phyloP scores from a whole-genome alignment of 1,140 invertebrate genomes.

The Heliconius eleuchia region DNA sequence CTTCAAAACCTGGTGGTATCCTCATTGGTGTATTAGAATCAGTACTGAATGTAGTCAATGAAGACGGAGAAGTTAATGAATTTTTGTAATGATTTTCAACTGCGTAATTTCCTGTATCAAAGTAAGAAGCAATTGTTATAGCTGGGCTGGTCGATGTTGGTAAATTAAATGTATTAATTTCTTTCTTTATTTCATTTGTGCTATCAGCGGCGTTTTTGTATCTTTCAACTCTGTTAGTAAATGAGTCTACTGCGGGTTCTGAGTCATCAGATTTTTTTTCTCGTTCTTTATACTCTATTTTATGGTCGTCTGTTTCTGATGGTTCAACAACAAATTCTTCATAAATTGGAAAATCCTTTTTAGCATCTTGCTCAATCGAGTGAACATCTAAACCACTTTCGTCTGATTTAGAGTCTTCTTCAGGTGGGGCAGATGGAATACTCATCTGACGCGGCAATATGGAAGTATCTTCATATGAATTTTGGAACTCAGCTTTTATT shows the following conservation, averaged over 20 bases:
- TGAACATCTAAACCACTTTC: conserved; percentile 67
- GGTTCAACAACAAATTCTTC: conserved; percentile 71
- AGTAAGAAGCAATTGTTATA: conserved; percentile 68
- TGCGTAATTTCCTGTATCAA: conserved; percentile 75
- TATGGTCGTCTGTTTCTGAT: conserved; percentile 67
- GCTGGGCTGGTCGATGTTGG: conserved; percentile 46
- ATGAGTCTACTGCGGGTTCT: conserved; percentile 52
- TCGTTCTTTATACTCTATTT: conserved; percentile 58
- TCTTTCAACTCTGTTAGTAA: conserved; percentile 68
- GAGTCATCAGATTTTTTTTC: conserved; percentile 53
- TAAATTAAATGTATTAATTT: conserved; percentile 36
- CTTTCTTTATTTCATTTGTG: conserved; percentile 37
- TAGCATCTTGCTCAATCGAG: conserved; percentile 73
- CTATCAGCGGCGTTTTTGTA: conserved; percentile 55
- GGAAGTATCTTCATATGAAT: conserved; percentile 50
- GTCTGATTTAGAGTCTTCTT: conserved; percentile 66
- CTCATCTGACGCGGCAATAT: conserved; percentile 50
- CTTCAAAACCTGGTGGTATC: conserved; percentile 70
- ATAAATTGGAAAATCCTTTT: conserved; percentile 67
- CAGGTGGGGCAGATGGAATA: conserved; percentile 60
- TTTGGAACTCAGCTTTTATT: conserved; percentile 64
- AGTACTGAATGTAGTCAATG: conserved; percentile 25
- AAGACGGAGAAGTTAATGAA: conserved; percentile 46
- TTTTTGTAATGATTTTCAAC: conserved; percentile 69
- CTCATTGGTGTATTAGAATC: conserved; percentile 38